A percentile compares a stretch with the other conserved stretches of the same genome.
These are phyloP conservation scores for Rugalucina vietnamica DNA, from an alignment of 2,888 invertebrate genomes.

Conservation along the genomic window DNA sequence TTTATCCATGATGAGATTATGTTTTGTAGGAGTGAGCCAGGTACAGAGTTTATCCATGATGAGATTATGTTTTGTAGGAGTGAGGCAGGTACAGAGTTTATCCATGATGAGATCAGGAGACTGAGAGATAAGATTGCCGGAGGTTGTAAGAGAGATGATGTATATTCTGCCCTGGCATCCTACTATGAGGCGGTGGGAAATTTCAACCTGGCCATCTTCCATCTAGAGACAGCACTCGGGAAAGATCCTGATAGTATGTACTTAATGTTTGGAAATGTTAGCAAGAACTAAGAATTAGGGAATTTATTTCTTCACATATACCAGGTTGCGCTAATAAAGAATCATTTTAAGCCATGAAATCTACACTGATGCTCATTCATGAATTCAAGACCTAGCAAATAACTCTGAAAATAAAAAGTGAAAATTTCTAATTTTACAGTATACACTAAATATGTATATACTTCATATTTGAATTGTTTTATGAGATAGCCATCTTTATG, in stretches of 20 bases:
- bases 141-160: slow-evolving; percentile 49
- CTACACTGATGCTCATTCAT: too few relatives aligned
- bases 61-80: slow-evolving; percentile 66
- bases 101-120: slow-evolving; percentile 61
- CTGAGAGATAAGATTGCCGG: slow-evolving; percentile 50
- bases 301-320: too few relatives aligned
- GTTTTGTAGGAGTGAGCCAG: slow-evolving; percentile 63
- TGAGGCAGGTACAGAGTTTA: slow-evolving; percentile 65
- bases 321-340: too few relatives aligned
- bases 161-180: slow-evolving; percentile 70
- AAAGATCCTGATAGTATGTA: slow-evolving; percentile 64
- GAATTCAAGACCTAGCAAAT: too few relatives aligned
- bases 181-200: slow-evolving; percentile 71
- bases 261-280: slow-evolving; percentile 68
- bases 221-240: slow-evolving; percentile 66
- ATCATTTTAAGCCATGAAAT: too few relatives aligned
- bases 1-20: slow-evolving; percentile 68
- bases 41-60: slow-evolving; percentile 63
- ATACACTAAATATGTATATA: too few relatives aligned
- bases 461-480: too few relatives aligned
- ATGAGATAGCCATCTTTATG: too few relatives aligned
- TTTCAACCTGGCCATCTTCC: slow-evolving; percentile 59
- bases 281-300: too few relatives aligned
- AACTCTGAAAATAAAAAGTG: too few relatives aligned
- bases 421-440: too few relatives aligned